Base-by-base conservation (phyloP, 2,888 invertebrate genomes). In the Dryobota labecula region DNA sequence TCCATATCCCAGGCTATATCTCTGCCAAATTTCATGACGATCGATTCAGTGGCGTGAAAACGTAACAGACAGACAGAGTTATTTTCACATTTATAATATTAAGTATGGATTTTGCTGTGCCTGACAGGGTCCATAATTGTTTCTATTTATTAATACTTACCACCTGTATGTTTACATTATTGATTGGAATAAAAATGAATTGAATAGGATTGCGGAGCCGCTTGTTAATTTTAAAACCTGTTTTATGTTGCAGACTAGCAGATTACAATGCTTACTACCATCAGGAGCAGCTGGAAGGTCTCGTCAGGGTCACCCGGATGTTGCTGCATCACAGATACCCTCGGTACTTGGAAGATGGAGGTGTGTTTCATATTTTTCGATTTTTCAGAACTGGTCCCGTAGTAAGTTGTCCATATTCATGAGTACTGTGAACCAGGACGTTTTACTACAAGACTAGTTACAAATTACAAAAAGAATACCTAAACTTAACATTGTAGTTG, bases 231-330 rank as follows among this genome's bases (percentile, higher is more conserved):
- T 24, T 13, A 24, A 38, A 30, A 36, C 33, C 4, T 51, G 5
- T 58, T 45, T 30, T 45, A 45, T 64, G 43, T 92, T 95, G 77
- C 92, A 98, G 98, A 86, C 97, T 98, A 91, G 96, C 97, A 76
- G 98, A 98, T 87, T 98, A 98, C 75, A 97, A 98, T 47, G 98
- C 98, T 2, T 98, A 97, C 90, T 99, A 98, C 90, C 98, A 99
- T 89, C 98, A 98, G 80, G 99, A 99, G 86, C 98, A 98, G 80
- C 94, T 98, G 47, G 99, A 99, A 88, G 99, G 99, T 5, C 94
- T 99, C 38, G 97, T 99, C 20, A 96, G 98, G 60, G 97, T 98
- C n/a, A 97, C 98, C 7, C 95, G 98, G 75, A 97, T 98, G 96
- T 97, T 98, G 81, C 92, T 98, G 30, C 98, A 98, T 92, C 97